A percentile compares a stretch with the other conserved stretches of the same genome.
Evolutionary conservation across 1,140 invertebrate genomes (phyloP).

Genomic region (Drosophila hydei): DNA sequence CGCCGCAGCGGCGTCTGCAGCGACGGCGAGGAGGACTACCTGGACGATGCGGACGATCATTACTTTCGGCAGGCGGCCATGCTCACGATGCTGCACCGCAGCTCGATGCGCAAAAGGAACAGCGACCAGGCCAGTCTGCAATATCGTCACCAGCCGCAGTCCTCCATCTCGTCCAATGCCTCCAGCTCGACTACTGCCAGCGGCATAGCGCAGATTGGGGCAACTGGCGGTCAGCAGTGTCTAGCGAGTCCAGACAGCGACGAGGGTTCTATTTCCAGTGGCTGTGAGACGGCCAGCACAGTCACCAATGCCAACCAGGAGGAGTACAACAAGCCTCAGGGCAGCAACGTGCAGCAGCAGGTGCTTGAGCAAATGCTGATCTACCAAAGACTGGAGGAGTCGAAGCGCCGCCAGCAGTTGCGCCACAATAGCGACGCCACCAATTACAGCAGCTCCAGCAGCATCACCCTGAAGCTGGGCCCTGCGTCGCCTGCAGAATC

Average conservation of each 20-base stretch:
- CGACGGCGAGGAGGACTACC: conserved; percentile 76
- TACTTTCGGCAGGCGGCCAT: conserved; percentile 81
- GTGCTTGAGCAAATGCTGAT: conserved; percentile 76
- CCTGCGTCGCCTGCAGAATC: conserved; percentile 44
- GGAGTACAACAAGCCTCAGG: conserved; percentile 50
- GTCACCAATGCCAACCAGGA: conserved; percentile 83
- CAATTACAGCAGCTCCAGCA: conserved; percentile 80
- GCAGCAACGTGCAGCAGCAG: conserved; percentile 59
- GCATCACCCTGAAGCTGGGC: conserved; percentile 75
- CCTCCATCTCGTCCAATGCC: conserved; percentile 78
- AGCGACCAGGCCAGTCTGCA: conserved; percentile 83
- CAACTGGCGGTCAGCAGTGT: conserved; percentile 60
- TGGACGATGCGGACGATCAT: conserved; percentile 74
- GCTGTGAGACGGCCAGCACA: conserved; percentile 91
- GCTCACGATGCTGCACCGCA: conserved; percentile 80
- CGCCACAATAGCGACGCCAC: conserved; percentile 72
- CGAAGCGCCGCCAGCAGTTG: conserved; percentile 55
- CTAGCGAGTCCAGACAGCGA: conserved; percentile 86
- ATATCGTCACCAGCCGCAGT: conserved; percentile 80
- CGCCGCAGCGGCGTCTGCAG: conserved; percentile 69
- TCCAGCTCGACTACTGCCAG: conserved; percentile 82
- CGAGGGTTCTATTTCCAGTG: conserved; percentile 91
- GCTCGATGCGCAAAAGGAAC: conserved; percentile 83
- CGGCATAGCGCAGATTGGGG: conserved; percentile 49
- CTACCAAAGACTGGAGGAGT: conserved; percentile 79